These are phyloP conservation scores for Acrossocheilus wenchowensis DNA, from an alignment of 2,797 vertebrate genomes.

Conservation along the genomic window DNA sequence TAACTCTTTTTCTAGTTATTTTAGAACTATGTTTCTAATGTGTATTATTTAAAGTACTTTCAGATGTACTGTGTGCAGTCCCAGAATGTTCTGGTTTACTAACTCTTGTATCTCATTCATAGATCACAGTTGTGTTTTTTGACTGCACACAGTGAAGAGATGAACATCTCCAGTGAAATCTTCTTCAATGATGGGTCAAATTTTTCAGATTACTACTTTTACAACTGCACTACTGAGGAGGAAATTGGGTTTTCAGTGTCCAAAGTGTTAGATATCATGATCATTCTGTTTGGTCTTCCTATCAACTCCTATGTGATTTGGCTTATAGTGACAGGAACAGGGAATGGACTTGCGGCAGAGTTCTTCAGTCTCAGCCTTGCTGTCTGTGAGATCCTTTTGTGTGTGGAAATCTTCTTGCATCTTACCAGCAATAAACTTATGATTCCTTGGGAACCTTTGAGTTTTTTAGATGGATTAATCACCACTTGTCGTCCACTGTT, in stretches of 20 bases:
- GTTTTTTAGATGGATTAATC: background rate
- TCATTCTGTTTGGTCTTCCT: background rate
- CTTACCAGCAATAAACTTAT: accelerated
- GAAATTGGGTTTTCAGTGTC: too few species aligned
- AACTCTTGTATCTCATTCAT: background rate
- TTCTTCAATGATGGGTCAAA: background rate
- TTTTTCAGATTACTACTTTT: background rate
- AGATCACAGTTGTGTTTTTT: background rate
- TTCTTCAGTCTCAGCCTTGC: background rate
- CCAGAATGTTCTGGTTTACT: background rate
- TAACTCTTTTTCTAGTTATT: too few species aligned
- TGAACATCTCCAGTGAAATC: conserved; percentile 14
- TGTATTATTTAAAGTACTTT: too few species aligned
- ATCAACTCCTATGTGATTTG: conserved; percentile 24
- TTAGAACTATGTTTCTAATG: background rate
- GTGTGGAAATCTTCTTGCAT: background rate
- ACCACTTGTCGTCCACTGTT: conserved; percentile 21
- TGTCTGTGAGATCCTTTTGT: background rate
- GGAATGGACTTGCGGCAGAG: background rate
- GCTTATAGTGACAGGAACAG: background rate
- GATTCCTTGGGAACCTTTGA: background rate
- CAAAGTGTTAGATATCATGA: background rate
- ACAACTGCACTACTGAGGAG: background rate
- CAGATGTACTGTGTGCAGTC: background rate
- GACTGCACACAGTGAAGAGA: background rate